A percentile compares a stretch with the other conserved stretches of the same genome.
phyloP scores from a whole-genome alignment of 2,797 vertebrate genomes.

The Sebastes ruberrimus region DNA sequence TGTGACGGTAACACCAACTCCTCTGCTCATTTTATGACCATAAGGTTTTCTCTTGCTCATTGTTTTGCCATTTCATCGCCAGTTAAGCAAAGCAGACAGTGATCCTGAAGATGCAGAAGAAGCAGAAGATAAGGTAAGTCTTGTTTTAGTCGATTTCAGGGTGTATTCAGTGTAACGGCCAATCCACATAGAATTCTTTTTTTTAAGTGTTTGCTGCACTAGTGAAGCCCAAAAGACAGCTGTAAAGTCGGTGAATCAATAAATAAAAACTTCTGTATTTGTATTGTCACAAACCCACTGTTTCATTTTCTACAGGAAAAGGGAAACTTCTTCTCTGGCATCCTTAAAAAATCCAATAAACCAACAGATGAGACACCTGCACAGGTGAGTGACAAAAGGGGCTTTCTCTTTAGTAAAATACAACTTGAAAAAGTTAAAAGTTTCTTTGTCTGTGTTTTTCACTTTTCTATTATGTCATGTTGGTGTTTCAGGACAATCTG shows the following conservation, averaged over 20 bases:
- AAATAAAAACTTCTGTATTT: background rate
- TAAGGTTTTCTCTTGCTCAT: background rate
- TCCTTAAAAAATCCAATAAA: constrained; percentile 54
- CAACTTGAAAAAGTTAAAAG: fast-evolving
- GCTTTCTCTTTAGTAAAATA: background rate
- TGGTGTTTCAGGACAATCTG: constrained; percentile 51
- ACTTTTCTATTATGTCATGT: background rate
- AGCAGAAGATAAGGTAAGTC: constrained; percentile 22
- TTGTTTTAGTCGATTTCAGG: background rate
- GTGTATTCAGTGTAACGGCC: background rate
- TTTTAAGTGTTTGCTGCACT: background rate
- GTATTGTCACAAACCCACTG: background rate
- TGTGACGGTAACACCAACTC: constrained; percentile 12
- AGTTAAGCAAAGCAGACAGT: constrained; percentile 40
- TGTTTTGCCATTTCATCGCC: background rate
- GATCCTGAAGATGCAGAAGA: constrained; percentile 41
- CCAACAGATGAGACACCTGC: constrained; percentile 28
- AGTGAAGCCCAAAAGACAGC: background rate
- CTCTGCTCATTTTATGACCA: background rate
- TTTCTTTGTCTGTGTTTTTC: background rate
- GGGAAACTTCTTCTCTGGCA: constrained; percentile 42
- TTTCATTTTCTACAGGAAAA: constrained; percentile 40
- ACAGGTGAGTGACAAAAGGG: constrained; percentile 11
- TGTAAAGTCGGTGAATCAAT: background rate
- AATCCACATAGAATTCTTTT: background rate